A percentile compares a stretch with the other conserved stretches of the same genome.
phyloP scores from a whole-genome alignment of 2,797 vertebrate species.

The Propithecus perrieri region DNA sequence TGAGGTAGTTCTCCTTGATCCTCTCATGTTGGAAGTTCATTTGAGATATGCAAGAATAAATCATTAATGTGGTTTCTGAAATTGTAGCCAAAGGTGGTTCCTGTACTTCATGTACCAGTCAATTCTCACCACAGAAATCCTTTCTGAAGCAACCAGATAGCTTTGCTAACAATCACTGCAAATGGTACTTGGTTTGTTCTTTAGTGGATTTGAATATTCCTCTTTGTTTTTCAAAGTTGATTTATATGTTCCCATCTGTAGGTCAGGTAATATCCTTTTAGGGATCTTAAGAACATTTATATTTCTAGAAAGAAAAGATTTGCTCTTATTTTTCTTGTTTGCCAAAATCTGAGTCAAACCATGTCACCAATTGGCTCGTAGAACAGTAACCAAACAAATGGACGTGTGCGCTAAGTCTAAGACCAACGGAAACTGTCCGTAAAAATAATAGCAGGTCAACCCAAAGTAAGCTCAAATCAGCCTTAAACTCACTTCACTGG shows the following conservation, averaged over 20 bases:
- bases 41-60: slow-evolving; percentile 47
- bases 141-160: not conserved
- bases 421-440: not conserved
- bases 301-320: slow-evolving; percentile 11
- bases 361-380: not conserved
- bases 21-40: not conserved
- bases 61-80: slow-evolving; percentile 55
- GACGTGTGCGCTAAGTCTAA: not conserved
- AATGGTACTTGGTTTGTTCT: not conserved
- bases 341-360: not conserved
- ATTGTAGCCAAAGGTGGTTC: slow-evolving; percentile 36
- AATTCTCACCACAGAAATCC: not conserved
- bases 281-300: not conserved
- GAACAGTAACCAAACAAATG: not conserved
- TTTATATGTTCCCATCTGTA: not conserved
- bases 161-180: not conserved
- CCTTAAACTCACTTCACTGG: slow-evolving; percentile 38
- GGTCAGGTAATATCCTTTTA: not conserved
- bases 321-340: not conserved
- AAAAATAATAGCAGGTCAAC: slow-evolving; percentile 43
- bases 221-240: not conserved
- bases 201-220: slow-evolving; percentile 38
- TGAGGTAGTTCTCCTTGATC: slow-evolving; percentile 33
- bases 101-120: not conserved
- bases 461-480: slow-evolving; percentile 45